phyloP scores from a whole-genome alignment of 2,888 invertebrate genomes.

The Trachelus stipa region DNA sequence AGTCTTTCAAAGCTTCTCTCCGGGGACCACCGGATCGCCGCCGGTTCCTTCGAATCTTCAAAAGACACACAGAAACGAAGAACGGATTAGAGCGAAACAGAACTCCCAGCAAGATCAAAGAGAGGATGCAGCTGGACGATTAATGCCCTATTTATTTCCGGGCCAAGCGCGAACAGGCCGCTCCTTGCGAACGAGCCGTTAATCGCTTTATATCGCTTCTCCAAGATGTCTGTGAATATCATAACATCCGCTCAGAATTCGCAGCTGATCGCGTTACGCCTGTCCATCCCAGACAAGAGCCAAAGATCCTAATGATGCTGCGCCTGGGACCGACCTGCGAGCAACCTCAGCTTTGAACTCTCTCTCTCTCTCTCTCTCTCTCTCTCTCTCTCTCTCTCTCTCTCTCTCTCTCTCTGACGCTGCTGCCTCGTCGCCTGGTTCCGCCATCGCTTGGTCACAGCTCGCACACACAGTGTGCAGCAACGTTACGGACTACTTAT shows the following conservation, averaged over 20 bases:
- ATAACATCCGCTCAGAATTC: background rate
- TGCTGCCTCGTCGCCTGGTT: background rate
- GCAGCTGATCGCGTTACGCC: background rate
- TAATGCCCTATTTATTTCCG: background rate
- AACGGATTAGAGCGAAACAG: background rate
- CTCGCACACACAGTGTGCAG: background rate
- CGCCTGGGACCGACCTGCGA: background rate
- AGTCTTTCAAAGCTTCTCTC: no score
- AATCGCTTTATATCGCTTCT: background rate
- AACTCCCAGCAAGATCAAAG: background rate
- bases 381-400: no score
- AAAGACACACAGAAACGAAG: background rate
- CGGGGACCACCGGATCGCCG: no score
- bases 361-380: no score
- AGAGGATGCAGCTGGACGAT: conserved; percentile 1
- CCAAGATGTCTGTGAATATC: background rate
- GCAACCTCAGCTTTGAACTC: background rate
- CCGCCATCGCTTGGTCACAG: background rate
- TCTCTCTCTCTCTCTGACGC: no score
- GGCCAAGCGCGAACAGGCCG: background rate
- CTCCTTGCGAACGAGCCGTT: background rate
- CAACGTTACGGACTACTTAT: background rate
- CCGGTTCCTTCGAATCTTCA: background rate
- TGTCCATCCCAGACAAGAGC: background rate
- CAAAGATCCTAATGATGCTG: background rate